phyloP scores from a whole-genome alignment of 2,888 invertebrate species.

The Nymphalis c-album region DNA sequence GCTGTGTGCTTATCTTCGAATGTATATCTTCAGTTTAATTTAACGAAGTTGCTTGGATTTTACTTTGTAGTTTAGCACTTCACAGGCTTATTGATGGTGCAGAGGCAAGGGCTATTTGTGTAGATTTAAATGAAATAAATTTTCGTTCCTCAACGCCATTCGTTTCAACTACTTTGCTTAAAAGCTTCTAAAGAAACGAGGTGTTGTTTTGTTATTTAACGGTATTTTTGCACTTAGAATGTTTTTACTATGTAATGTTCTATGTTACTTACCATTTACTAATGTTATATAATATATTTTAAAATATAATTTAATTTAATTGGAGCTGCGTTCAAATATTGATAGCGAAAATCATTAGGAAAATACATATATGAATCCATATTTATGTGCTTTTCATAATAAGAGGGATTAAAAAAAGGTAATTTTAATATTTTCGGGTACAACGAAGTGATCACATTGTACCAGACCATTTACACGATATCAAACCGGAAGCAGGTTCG shows the following conservation, averaged over 20 bases:
- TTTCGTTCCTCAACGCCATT: slow-evolving; percentile 29
- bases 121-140: slow-evolving; percentile 39
- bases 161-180: slow-evolving; percentile 36
- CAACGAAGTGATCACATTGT: slow-evolving; percentile 28
- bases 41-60: slow-evolving; percentile 24
- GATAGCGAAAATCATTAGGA: too few relatives aligned
- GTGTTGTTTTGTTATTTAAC: slow-evolving; percentile 25
- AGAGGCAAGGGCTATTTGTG: slow-evolving; percentile 33
- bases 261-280: neutral
- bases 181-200: slow-evolving; percentile 35
- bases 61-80: slow-evolving; percentile 27
- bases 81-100: slow-evolving; percentile 33
- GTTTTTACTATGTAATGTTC: neutral
- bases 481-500: slow-evolving; percentile 64
- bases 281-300: neutral
- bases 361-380: too few relatives aligned
- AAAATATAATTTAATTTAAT: too few relatives aligned
- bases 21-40: slow-evolving; percentile 17
- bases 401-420: neutral
- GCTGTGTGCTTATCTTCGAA: slow-evolving; percentile 5
- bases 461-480: slow-evolving; percentile 45
- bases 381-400: too few relatives aligned
- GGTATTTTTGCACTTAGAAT: slow-evolving; percentile 12
- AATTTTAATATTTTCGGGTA: slow-evolving; percentile 11
- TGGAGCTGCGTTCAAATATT: too few relatives aligned